Base-by-base conservation (phyloP, 2,888 invertebrate genomes). In the Ennomos erosarius region DNA sequence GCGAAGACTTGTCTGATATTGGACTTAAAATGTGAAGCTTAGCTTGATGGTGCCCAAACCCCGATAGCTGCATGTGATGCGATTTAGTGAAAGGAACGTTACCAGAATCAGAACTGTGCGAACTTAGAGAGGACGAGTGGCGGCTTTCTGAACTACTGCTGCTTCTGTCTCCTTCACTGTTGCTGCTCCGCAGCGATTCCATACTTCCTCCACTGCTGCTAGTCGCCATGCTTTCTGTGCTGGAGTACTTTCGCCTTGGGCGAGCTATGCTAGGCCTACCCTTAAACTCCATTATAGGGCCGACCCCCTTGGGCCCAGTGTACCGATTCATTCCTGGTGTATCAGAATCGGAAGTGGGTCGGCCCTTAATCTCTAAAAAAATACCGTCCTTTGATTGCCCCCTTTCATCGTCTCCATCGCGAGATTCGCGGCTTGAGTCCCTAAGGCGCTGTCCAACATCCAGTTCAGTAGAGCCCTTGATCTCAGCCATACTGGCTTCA, bases 1-100 rank as follows among this genome's bases (percentile, higher is more conserved):
- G 97, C 1, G 97, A 97, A 16, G 97, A 97, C 86, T 97, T 97
- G 85, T 97, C 97, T 58, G 97, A 97, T 76, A 97, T 97, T 13
- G 97, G 97, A 74, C 97, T 97, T 46, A 97, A 93, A 79, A 97
- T 97, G 85, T 97, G 97, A 70, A 97, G 89, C 83, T 97, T 97
- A 81, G 93, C 94, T 57, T 95, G 94, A 83, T 96, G 96, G 71
- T 96, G 95, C 55, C 94, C 93, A 82, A 96, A 96, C 79, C 95
- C 95, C 74, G 95, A 94, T 55, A 95, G 81, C 70, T 94, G 95
- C 86, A 93, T 93, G 69, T 93, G 87, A 74, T 94, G 94, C 53
- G 94, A 93, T 73, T 94, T 94, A 50, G 90, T 88, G 70, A 93
- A 93, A 47, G 93, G 93, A 56, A 93, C 94, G 75, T 94, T 94